Evolutionary conservation across 2,888 invertebrate species (phyloP).

Genomic region (Melanchra persicariae): DNA sequence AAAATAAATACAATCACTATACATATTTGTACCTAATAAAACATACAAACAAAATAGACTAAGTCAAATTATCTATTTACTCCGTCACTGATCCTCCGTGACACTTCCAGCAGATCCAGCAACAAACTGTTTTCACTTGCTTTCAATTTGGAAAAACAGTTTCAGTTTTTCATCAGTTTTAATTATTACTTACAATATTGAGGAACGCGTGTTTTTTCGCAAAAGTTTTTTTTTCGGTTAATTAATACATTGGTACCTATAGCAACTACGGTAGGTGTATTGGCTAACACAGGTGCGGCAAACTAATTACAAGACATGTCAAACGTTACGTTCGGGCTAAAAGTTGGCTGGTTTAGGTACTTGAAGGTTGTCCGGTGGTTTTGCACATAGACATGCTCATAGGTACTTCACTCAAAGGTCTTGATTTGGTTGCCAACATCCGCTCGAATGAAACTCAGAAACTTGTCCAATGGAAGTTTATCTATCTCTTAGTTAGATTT

Average conservation of each 20-base stretch:
- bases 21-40: slow-evolving; percentile 10
- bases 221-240: background rate
- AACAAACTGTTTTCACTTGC: slow-evolving; percentile 13
- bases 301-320: background rate
- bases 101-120: slow-evolving; percentile 1
- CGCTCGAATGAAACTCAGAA: slow-evolving; percentile 1
- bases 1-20: slow-evolving; percentile 66
- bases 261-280: background rate
- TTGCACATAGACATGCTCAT: too few species aligned
- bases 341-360: background rate
- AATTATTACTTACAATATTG: slow-evolving; percentile 13
- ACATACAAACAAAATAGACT: slow-evolving; percentile 50
- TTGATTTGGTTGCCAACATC: background rate
- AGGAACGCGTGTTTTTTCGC: background rate
- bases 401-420: background rate
- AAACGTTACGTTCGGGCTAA: background rate
- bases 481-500: background rate
- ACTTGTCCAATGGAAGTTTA: background rate
- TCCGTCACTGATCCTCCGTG: slow-evolving; percentile 6
- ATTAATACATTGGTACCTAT: background rate
- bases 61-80: slow-evolving; percentile 33
- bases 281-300: background rate
- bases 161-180: background rate
- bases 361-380: background rate
- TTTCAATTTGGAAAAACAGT: slow-evolving; percentile 20